A percentile compares a stretch with the other conserved stretches of the same genome.
Evolutionary conservation across 2,113 vertebrate species (phyloP).

Genomic region (Gallinago undulata): DNA sequence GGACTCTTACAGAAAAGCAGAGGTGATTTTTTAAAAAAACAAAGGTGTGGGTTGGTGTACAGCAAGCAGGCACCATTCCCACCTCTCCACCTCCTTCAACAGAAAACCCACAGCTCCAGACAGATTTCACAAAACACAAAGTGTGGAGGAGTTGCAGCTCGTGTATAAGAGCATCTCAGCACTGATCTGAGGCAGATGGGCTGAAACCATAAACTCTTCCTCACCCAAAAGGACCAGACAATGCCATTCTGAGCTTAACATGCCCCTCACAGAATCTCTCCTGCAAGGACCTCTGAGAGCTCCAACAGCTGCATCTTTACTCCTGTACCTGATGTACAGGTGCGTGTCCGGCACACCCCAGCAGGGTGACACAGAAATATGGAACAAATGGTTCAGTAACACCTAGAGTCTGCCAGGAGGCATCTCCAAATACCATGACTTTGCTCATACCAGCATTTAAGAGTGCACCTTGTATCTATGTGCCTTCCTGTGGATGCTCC

Average conservation of each 20-base stretch:
- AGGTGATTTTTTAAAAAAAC: neutral
- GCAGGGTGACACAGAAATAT: neutral
- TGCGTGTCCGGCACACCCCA: neutral
- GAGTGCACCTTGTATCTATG: neutral
- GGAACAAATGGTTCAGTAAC: neutral
- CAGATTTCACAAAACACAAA: neutral
- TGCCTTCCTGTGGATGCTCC: neutral
- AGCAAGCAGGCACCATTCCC: neutral
- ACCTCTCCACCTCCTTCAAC: neutral
- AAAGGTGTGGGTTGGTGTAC: neutral
- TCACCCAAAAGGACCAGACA: neutral
- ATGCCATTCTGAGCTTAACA: neutral
- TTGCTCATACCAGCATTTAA: neutral
- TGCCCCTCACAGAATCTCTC: neutral
- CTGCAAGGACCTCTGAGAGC: neutral
- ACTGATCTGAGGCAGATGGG: neutral
- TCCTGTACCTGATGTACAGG: neutral
- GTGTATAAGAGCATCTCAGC: neutral
- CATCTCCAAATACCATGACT: neutral
- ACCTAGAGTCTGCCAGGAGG: neutral
- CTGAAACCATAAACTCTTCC: neutral
- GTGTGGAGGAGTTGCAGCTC: neutral
- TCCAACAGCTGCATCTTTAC: neutral
- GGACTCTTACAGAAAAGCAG: neutral
- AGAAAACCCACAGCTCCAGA: neutral